Conservation (phyloP, 2,113 vertebrate species). For the Trichomycterus rosablanca region DNA sequence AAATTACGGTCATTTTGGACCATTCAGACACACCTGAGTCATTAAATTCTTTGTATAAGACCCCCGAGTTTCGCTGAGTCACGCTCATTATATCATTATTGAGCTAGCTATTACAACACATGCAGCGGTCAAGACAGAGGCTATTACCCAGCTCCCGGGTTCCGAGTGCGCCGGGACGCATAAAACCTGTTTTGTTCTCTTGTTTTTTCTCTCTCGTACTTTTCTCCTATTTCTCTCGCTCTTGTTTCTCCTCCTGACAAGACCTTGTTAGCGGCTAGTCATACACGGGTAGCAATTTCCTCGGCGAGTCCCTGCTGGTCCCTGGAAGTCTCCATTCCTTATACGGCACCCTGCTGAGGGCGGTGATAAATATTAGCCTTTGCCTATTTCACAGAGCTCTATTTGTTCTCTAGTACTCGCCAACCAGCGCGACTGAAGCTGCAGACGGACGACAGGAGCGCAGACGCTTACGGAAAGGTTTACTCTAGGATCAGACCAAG, state of each 20-base stretch:
- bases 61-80: slow-evolving; percentile 37
- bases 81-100: slow-evolving; percentile 36
- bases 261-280: slow-evolving; percentile 40
- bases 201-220: not conserved
- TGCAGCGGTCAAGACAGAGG: slow-evolving; percentile 33
- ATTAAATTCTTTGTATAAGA: slow-evolving; percentile 39
- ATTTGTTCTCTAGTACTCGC: slow-evolving; percentile 21
- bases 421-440: slow-evolving; percentile 13
- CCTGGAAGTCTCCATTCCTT: slow-evolving; percentile 34
- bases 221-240: slow-evolving; percentile 32
- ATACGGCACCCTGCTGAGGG: slow-evolving; percentile 31
- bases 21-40: slow-evolving; percentile 23
- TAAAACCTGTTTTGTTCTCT: slow-evolving; percentile 15
- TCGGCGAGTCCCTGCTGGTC: slow-evolving; percentile 33
- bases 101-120: slow-evolving; percentile 7
- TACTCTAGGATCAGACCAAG: too few species aligned
- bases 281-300: slow-evolving; percentile 43
- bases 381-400: slow-evolving; percentile 35
- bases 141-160: slow-evolving; percentile 22
- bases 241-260: slow-evolving; percentile 30
- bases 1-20: slow-evolving; percentile 39
- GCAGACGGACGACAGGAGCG: too few species aligned
- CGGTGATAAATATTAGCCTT: slow-evolving; percentile 45
- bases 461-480: too few species aligned
- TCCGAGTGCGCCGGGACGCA: slow-evolving; percentile 18